Base-by-base conservation (phyloP, 2,113 vertebrate genomes). In the Sander lucioperca region DNA sequence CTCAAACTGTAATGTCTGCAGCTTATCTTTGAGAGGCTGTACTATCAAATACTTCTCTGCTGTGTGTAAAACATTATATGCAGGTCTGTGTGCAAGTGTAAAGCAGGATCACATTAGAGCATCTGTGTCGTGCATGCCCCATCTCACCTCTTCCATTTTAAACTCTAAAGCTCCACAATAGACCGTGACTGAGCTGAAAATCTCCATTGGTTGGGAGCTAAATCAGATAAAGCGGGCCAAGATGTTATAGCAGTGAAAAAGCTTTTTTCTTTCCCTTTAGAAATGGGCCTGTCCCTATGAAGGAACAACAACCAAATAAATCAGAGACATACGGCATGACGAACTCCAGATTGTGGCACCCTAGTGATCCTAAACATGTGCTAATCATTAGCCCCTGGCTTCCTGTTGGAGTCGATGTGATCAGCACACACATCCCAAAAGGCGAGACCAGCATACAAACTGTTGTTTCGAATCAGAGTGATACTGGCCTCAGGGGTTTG, bases 341-440 rank as follows among this genome's bases (percentile, higher is more conserved):
- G 66, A 89, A 86, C 81, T 90, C 91, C 93, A 93, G 92, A 88
- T 92, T 93, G 91, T 82, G 69, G 89, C 80, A 92, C 88, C 87
- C 86, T 53, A 91, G 84, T 88, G 92, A 93, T 94, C 74, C 80
- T 74, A 65, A 92, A 91, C 94, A 95, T 94, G 92, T 96, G 94
- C 88, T 89, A 93, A 93, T 94, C 90, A 94, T 95, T 95, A 95
- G 86, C 72, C 84, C 71, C 86, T 89, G 90, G 92, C 93, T 95
- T 95, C 94, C 94, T 94, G 93, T 93, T 89, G 83, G 84, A 94
- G 88, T 82, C 84, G 80, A 93, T 91, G 94, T 94, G 94, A 92
- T 94, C 90, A 87, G 86, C 54, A 10, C 88, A 87, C 88, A 86
- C 88, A 90, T 91, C 90, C 88, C 89, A 90, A 85, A 69, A 83